Base-by-base conservation (phyloP, 2,113 vertebrate species). In the Bujurquina vittata region DNA sequence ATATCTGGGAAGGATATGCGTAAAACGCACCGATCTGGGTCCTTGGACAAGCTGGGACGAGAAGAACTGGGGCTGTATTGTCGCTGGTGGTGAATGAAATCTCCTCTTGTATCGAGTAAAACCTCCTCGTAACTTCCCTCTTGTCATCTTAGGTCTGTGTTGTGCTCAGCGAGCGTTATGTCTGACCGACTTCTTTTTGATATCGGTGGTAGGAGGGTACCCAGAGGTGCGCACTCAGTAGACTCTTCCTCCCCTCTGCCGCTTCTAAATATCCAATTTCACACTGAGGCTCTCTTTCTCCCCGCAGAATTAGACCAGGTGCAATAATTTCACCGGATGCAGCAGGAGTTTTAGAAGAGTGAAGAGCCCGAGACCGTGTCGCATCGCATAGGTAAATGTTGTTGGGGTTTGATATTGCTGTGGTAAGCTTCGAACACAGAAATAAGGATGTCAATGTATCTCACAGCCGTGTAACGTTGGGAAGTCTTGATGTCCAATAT, bases 191-290 rank as follows among this genome's bases (percentile, higher is more conserved):
- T 81, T 65, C 79, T 43, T 76, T 33, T 73, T 88, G 54, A 72
- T 84, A 57, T 86, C 76, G 77, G 85, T 40, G 59, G 77, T 69
- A 81, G 82, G 67, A 72, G 76, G 54, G 23, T 63, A 40, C 76
- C 57, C 80, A 83, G 77, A 77, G 62, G 69, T 84, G 85, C 91
- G 86, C 92, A 72, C 85, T 75, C 75, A 78, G 18, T 5, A 15
- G 46, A 35, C 73, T 75, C 76, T 76, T 69, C 56, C 63, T 75
- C 59, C 78, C 60, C 52, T 72, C 57, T 65, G 74, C 87, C 37
- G 75, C 74, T 87, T 88, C 37, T 73, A 77, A 85, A 93, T 89
- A 93, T 91, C 87, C 75, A 62, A 73, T 94, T 93, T 89, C 88
- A 93, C 83, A 85, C 35, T 56, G 72, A 54, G 20, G 69, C 72